phyloP scores from a whole-genome alignment of 2,888 invertebrate genomes.

The Scaptomyza flava region DNA sequence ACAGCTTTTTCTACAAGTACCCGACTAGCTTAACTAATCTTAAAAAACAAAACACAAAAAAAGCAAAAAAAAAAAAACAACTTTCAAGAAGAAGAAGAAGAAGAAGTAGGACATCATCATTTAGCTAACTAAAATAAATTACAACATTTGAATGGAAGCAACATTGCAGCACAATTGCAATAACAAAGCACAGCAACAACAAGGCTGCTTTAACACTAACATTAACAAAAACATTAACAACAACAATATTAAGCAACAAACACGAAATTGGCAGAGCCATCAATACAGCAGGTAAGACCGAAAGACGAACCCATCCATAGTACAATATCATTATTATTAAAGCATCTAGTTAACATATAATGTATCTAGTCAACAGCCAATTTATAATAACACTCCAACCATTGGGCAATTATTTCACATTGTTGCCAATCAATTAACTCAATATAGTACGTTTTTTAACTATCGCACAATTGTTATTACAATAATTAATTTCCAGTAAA shows the following conservation, averaged over 20 bases:
- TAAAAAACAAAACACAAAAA: not conserved
- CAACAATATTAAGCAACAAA: constrained; percentile 22
- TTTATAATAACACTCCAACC: not conserved
- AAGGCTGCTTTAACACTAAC: constrained; percentile 19
- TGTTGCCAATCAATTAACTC: not conserved
- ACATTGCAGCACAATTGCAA: constrained; percentile 59
- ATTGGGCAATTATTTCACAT: not conserved
- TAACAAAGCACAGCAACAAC: constrained; percentile 37
- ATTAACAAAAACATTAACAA: constrained; percentile 28
- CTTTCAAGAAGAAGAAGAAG: not conserved
- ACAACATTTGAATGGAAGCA: constrained; percentile 81
- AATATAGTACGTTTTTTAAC: not conserved
- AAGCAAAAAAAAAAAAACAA: not conserved
- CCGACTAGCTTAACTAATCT: not conserved
- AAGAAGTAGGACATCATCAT: constrained; percentile 1
- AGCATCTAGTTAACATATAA: too few species aligned
- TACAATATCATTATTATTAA: not conserved
- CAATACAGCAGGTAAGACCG: constrained; percentile 43
- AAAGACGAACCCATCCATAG: not conserved
- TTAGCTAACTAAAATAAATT: constrained; percentile 18
- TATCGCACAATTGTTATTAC: constrained; percentile 3
- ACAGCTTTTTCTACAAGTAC: not conserved
- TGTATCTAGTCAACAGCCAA: not conserved
- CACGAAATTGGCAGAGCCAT: constrained; percentile 46
- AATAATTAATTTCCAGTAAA: constrained; percentile 10